Evolutionary conservation across 2,113 vertebrate genomes (phyloP), one percentile per base, ranked within the genome.

Genomic region (Solenodon paradoxus): DNA sequence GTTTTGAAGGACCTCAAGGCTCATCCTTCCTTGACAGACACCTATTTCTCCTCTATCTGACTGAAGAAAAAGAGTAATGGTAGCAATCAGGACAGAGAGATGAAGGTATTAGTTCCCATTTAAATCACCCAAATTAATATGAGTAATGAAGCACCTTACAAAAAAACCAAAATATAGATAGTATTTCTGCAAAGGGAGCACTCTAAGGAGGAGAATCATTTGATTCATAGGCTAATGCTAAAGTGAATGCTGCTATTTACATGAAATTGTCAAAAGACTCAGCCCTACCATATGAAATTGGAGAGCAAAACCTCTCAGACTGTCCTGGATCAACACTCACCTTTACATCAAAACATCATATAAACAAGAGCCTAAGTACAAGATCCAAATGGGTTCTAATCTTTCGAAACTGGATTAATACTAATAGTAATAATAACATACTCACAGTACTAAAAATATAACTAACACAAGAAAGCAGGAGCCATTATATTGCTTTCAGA

Each of bases 41-140:
- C 11, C 22, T 57, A 0, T 20, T 59, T 26, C 32, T 47, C 30
- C 5, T 9, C 3, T 24, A n/a, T 38, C 0, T 13, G 22, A 9
- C 9, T 83, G 61, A 59, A 80, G 26, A 32, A 59, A 57, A 30
- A 12, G 22, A 49, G 28, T 11, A 72, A 12, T 0, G n/a, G 4
- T 6, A 61, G n/a, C 17, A 32, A 13, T 51, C 16, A 40, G 64
- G 10, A 28, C 20, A 55, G 16, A 51, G 32, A 57, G n/a, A 61
- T 11, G 9, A 88, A 26, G 35, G 20, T 20, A 42, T 42, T 17
- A 13, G n/a, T 42, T 87, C 40, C 30, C 49, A 69, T 38, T 55
- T 74, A 75, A 85, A 66, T 80, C 68, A 47, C 15, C 42, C 57
- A 51, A 78, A 61, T 5, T 66, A 35, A 47, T 17, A 30, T 28